Percentiles rank a stretch among this genome's conserved stretches.
phyloP scores from a whole-genome alignment of 2,113 vertebrate genomes.

The Tringa solitaria region DNA sequence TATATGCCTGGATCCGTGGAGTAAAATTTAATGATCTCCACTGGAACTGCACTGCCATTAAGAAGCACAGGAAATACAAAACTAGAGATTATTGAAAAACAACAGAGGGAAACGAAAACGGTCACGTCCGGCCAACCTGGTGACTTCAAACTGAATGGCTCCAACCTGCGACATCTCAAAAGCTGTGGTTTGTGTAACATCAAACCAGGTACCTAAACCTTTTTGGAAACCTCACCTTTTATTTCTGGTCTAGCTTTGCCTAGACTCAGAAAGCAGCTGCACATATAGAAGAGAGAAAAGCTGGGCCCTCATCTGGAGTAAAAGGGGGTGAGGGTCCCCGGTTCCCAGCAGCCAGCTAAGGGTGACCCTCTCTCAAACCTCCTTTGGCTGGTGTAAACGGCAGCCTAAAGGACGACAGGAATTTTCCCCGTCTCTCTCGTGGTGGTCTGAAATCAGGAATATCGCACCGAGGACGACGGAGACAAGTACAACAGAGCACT shows the following conservation, averaged over 20 bases:
- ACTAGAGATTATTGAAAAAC: not conserved
- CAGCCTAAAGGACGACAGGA: not conserved
- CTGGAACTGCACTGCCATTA: not conserved
- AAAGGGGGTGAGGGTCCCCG: not conserved
- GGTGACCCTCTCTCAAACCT: not conserved
- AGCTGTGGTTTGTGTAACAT: not conserved
- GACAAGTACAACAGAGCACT: not conserved
- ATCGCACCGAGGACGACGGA: not conserved
- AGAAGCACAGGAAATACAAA: not conserved
- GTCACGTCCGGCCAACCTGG: not conserved
- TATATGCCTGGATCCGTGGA: not conserved
- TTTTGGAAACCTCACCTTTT: not conserved
- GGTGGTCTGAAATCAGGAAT: not conserved
- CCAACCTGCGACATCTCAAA: not conserved
- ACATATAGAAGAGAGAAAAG: not conserved
- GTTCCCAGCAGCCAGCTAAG: not conserved
- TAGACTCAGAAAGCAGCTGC: not conserved
- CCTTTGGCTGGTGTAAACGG: not conserved
- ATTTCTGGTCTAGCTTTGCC: not conserved
- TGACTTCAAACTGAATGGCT: not conserved
- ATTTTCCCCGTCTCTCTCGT: not conserved
- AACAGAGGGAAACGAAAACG: not conserved
- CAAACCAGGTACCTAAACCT: not conserved
- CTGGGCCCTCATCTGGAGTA: not conserved
- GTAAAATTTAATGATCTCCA: not conserved